Percentiles rank a stretch among this genome's conserved stretches.
Conservation (phyloP, 2,797 vertebrate species). For the Steatocranus sp. region DNA sequence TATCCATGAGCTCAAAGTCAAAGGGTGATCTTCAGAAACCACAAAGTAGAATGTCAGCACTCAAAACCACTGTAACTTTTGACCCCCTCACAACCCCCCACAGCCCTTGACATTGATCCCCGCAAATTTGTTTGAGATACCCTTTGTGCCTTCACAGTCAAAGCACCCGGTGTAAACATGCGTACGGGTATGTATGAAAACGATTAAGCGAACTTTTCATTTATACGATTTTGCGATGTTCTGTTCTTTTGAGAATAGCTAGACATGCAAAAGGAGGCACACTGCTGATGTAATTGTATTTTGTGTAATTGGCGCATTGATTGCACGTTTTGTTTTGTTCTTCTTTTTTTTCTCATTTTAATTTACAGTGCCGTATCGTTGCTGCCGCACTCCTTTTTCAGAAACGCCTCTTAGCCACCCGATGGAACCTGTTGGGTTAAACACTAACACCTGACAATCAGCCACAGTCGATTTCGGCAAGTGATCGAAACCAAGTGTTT, state of each 20-base stretch:
- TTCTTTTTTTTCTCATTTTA: conserved; percentile 5
- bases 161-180: conserved; percentile 12
- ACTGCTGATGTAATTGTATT: conserved; percentile 27
- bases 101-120: not conserved
- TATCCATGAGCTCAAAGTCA: conserved; percentile 80
- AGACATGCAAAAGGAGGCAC: conserved; percentile 32
- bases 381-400: conserved; percentile 23
- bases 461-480: not conserved
- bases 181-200: conserved; percentile 10
- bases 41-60: conserved; percentile 3
- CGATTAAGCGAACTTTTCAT: not conserved
- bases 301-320: conserved; percentile 54
- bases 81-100: not conserved
- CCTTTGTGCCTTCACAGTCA: conserved; percentile 31
- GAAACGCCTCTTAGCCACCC: conserved; percentile 6
- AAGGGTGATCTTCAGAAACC: conserved; percentile 24
- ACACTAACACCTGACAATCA: conserved; percentile 3
- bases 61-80: not conserved
- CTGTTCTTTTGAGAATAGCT: conserved; percentile 26
- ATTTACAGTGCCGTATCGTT: conserved; percentile 26
- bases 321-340: conserved; percentile 36
- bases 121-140: conserved; percentile 9
- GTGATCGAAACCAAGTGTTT: conserved; percentile 25
- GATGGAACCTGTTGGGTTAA: conserved; percentile 3
- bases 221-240: not conserved